A percentile compares a stretch with the other conserved stretches of the same genome.
phyloP scores from a whole-genome alignment of 1,140 invertebrate genomes.

The Diorhabda sublineata region DNA sequence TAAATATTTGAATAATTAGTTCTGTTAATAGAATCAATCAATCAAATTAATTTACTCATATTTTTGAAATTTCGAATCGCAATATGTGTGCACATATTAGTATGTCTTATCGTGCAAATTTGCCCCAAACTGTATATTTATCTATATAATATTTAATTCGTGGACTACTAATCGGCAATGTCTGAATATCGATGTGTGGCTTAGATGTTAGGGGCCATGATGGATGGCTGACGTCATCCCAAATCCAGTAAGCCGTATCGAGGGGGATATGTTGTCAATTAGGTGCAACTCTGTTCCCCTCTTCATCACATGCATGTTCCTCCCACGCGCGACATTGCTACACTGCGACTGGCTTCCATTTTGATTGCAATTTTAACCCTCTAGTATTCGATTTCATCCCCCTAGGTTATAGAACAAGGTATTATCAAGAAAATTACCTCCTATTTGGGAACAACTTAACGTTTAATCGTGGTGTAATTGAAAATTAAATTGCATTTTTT shows the following conservation, averaged over 20 bases:
- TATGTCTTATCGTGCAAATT: too few relatives aligned
- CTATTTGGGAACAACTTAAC: background rate
- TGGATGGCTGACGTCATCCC: constrained; percentile 6
- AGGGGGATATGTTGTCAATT: constrained; percentile 12
- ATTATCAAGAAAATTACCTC: constrained; percentile 7
- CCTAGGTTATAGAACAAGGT: constrained; percentile 8
- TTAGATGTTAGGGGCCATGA: constrained; percentile 3
- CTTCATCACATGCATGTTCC: background rate
- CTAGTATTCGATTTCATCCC: constrained; percentile 13
- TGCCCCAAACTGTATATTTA: too few relatives aligned
- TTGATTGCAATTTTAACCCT: constrained; percentile 14
- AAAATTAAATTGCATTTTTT: constrained; percentile 12
- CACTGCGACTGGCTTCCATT: constrained; percentile 1
- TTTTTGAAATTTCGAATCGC: too few relatives aligned
- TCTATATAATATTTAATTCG: too few relatives aligned
- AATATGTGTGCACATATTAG: too few relatives aligned
- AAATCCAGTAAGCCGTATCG: constrained; percentile 5
- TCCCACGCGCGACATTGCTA: constrained; percentile 5
- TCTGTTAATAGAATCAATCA: too few relatives aligned
- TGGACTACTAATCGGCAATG: too few relatives aligned
- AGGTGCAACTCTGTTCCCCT: constrained; percentile 5
- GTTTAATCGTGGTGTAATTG: constrained; percentile 5
- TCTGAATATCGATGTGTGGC: too few relatives aligned
- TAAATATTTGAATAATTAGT: too few relatives aligned
- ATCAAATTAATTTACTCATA: too few relatives aligned